Base-by-base conservation (phyloP, 1,140 invertebrate species). In the Holcopasites calliopsidis region DNA sequence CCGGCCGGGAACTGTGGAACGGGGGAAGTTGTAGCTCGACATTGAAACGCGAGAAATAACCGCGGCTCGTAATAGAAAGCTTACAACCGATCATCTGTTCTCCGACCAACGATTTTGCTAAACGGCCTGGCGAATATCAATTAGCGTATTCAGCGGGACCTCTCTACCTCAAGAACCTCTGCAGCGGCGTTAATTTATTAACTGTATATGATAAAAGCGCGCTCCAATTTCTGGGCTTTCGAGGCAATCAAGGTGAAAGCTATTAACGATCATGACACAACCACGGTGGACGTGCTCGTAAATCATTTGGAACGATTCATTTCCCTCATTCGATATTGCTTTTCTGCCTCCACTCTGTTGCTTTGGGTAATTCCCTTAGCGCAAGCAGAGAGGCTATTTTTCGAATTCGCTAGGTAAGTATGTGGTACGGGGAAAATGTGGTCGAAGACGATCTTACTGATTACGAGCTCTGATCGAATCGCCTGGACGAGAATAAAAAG, bases 171-270 rank as follows among this genome's bases (percentile, higher is more conserved):
- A 11, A 31, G 57, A 60, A 21, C 57, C 57, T 38, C 38, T 38
- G n/a, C n/a, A 60, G n/a, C 21, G n/a, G 13, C 21, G 57, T 60
- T 38, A 60, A 60, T 60, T 60, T 38, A 60, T 60, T 60, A 60
- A 38, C 57, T 38, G n/a, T 23, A n/a, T n/a, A n/a, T n/a, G n/a
- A 16, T 23, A 16, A 58, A 38, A 38, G n/a, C 57, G 21, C 57
- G 57, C 11, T 60, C 57, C 38, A 60, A 38, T 60, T 60, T 38
- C 57, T 23, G n/a, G n/a, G 33, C 23, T 60, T 60, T 38, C 57
- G 57, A 60, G 13, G 57, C 33, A 60, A 60, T 60, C 57, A 38
- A 38, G 33, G 7, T 16, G 57, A 60, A 60, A 60, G 57, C 57
- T 38, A 60, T 38, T 57, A 57, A 57, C 31, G 8, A 26, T 11